Evolutionary conservation across 2,888 invertebrate species (phyloP), one percentile per base, ranked within the genome.

Genomic region (Erebia aethiops): DNA sequence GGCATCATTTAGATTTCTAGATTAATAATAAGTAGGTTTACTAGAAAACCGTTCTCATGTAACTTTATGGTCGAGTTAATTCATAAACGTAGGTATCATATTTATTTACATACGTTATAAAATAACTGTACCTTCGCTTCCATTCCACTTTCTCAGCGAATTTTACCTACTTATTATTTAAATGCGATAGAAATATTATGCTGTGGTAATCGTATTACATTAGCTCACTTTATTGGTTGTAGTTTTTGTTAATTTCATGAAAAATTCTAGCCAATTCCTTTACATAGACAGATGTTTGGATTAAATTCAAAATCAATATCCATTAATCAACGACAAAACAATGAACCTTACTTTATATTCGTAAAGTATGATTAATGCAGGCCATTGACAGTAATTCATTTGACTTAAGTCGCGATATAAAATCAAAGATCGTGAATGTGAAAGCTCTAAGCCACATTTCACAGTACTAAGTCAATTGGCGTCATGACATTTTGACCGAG

Each of bases 31-130:
- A 41, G 58, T 66, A 66, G 60, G 66, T 61, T 70, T 66, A 70
- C 66, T 66, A 64, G 35, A 51, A 26, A 52, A 63, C 43, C 51
- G 69, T 64, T 69, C 69, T 58, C 69, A 64, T 64, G 52, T 18
- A 64, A 57, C 51, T 69, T 69, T 64, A 69, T 58, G 69, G 69
- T 56, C 58, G 69, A 58, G 64, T 64, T 69, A 58, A 69, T 58
- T 56, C 58, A 35, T 64, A 64, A 69, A 54, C 52, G 54, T 54
- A 21, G 2, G 2, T 21, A 54, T 54, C 54, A 54, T 54, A 18
- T 54, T 54, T 18, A 54, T 54, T 54, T 54, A 54, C 16, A 54
- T 3, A 18, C 54, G 18, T 9, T 18, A 54, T 54, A 54, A 54
- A 54, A 54, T 54, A 54, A 54, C 54, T 54, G 54, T 54, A 54